Evolutionary conservation across 2,888 invertebrate genomes (phyloP).

Genomic region (Heliconius cydno): DNA sequence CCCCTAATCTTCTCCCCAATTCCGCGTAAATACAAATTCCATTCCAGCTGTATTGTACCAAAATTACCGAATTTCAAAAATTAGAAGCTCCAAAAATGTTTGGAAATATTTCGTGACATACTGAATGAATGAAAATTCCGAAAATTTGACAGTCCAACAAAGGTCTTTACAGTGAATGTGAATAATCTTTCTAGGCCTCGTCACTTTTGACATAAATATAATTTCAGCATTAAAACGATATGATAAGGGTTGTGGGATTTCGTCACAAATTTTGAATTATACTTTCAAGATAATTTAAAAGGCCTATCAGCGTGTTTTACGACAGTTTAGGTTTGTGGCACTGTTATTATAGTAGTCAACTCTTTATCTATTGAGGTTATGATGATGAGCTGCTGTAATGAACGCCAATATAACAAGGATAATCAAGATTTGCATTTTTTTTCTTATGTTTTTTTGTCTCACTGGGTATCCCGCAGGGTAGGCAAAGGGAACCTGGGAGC

Average conservation of each 20-base stretch:
- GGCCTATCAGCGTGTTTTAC: constrained; percentile 5
- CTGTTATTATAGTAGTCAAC: constrained; percentile 5
- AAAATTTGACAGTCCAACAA: constrained; percentile 18
- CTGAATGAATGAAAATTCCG: background rate
- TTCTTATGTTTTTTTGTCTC: no score
- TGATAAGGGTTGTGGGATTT: constrained; percentile 29
- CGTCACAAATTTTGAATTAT: constrained; percentile 27
- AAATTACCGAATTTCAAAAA: no score
- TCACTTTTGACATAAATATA: constrained; percentile 31
- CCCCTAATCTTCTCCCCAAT: background rate
- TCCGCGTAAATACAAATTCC: no score
- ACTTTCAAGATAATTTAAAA: constrained; percentile 25
- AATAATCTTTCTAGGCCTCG: constrained; percentile 21
- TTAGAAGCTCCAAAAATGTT: no score
- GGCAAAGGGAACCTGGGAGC: no score
- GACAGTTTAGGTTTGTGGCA: constrained; percentile 6
- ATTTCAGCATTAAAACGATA: constrained; percentile 28
- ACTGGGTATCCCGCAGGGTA: no score
- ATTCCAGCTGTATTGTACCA: no score
- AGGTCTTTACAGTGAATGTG: constrained; percentile 24
- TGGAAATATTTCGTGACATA: background rate
- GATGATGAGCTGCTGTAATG: constrained; percentile 8
- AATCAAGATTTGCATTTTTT: background rate
- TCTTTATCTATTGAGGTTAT: constrained; percentile 12
- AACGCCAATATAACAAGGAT: background rate